Evolutionary conservation across 2,888 invertebrate species (phyloP).

Genomic region (Harpagoxenus sublaevis): DNA sequence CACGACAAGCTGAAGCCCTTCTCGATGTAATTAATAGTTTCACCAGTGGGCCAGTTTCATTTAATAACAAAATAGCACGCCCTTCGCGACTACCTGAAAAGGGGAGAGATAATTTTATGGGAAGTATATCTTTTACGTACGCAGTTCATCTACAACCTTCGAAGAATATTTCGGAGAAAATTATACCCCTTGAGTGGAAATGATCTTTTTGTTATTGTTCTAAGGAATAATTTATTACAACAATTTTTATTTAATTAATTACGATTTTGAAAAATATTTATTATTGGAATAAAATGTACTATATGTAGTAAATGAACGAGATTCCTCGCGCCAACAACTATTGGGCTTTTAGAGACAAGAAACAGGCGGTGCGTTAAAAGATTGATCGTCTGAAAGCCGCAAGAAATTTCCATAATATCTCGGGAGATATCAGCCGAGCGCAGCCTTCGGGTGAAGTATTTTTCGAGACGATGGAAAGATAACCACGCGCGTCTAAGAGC

Average conservation of each 20-base stretch:
- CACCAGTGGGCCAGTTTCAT: conserved; percentile 58
- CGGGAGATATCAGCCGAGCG: background rate
- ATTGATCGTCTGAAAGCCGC: background rate
- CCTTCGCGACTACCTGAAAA: background rate
- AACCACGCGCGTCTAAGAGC: background rate
- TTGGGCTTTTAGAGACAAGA: conserved; percentile 3
- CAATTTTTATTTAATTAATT: background rate
- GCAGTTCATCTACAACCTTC: background rate
- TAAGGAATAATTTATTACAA: background rate
- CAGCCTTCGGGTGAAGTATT: background rate
- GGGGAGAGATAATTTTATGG: background rate
- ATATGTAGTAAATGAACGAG: background rate
- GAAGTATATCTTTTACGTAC: background rate
- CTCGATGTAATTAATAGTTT: conserved; percentile 84
- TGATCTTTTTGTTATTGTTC: background rate
- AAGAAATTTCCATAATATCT: conserved; percentile 23
- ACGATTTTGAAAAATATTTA: background rate
- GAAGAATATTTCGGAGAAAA: background rate
- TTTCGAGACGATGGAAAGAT: conserved; percentile 1
- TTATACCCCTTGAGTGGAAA: background rate
- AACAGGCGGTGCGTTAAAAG: background rate
- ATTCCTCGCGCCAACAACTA: conserved; percentile 2
- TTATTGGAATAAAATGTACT: too few species aligned
- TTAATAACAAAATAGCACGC: conserved; percentile 14
- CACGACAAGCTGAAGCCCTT: conserved; percentile 75